Evolutionary conservation across 2,888 invertebrate genomes (phyloP), one percentile per base, ranked within the genome.

Genomic region (Griposia aprilina): DNA sequence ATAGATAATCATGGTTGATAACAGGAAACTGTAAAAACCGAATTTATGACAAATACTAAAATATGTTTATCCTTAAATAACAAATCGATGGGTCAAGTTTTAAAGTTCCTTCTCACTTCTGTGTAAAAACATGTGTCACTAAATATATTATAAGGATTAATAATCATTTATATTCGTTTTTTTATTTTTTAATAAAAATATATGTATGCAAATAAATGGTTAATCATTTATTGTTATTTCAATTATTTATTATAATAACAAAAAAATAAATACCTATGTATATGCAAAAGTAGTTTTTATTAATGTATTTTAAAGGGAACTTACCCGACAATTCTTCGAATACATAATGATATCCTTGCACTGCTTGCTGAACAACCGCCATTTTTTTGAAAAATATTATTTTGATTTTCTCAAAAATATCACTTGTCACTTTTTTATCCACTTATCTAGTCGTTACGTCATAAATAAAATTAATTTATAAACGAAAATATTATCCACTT

Each of bases 251-350:
- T 36, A 68, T 17, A 23, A 68, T 6, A n/a, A 30, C 1, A 36
- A 30, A 41, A 45, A 55, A 26, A 8, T 2, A 55, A n/a, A 76
- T 6, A 26, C 0, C 0, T 48, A 11, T 5, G 11, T 6, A 48
- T 13, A 7, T 3, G 15, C 23, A 50, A 13, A 50, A 17, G 2
- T 26, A 1, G 10, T 17, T 17, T 52, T 52, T 6, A 23, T 2
- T 30, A 23, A 2, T 30, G 0, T 45, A 20, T 15, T 52, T 0
- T 26, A 52, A 15, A 68, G 26, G 13, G 17, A 45, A 76, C 88
- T 85, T 57, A 88, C 88, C 88, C 1, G 88, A 80, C 45, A 88
- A 85, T 74, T 88, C 88, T 13, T 88, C 76, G 45, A 88, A 87
- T 11, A 89, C 63, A 79, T 88, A 89, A 11, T 82, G 69, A 36